Base-by-base conservation (phyloP, 2,113 vertebrate species). In the Lanius collurio region DNA sequence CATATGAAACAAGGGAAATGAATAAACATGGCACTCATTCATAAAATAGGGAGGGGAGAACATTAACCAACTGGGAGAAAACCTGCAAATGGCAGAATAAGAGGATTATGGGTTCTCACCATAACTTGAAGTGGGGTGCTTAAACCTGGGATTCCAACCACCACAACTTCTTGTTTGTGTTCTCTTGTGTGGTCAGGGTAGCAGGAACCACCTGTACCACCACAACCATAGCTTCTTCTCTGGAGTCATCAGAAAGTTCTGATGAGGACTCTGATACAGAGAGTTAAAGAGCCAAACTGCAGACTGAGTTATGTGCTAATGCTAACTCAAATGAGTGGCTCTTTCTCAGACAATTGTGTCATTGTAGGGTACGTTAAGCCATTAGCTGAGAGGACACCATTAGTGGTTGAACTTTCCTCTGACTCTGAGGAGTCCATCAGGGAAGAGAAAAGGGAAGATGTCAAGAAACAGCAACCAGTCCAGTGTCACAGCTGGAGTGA, bases 301-400 rank as follows among this genome's bases (percentile, higher is more conserved):
- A 39, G 0, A 28, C 41, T 19, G 69, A 64, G 22, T 64, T 84
- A 15, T 41, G 39, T 41, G 59, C 69, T 39, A 39, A 64, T 8
- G 59, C 59, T 15, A 69, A 84, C 49, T 84, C 82, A 19, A 74
- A 84, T 1, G 50, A 84, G 82, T 2, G 69, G 41, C 41, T 84
- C 69, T 56, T 59, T 20, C 39, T 97, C 97, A 4, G 98, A 98
- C 44, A 99, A 98, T 83, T 99, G 99, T 96, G 95, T 99, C 68
- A 99, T 99, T 27, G 96, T 99, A 35, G 98, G 99, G 15, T 99
- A 98, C 83, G 98, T 99, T 56, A 99, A 99, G 76, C 98, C 99
- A 1, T 96, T 98, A 67, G 96, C 97, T 42, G 99, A 99, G 71
- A 98, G 99, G 85, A 99, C 99, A 8, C 99, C 99, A 49, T 99